Evolutionary conservation across 2,888 invertebrate species (phyloP).

Genomic region (Melieria crassipennis): DNA sequence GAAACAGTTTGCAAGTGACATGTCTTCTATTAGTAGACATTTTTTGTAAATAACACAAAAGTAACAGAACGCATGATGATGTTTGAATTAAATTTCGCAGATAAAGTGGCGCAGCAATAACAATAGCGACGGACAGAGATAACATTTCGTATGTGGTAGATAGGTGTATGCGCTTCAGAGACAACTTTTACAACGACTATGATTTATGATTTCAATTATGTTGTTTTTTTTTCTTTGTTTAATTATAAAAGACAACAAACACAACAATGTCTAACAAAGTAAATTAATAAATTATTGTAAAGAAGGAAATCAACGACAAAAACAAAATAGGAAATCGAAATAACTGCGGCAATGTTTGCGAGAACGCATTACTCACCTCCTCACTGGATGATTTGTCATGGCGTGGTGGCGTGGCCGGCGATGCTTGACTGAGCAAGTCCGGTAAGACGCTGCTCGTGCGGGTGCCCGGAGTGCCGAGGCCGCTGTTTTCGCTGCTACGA

Average conservation of each 20-base stretch:
- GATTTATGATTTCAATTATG: no score
- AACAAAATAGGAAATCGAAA: conserved; percentile 21
- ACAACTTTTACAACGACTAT: no score
- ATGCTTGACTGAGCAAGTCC: conserved; percentile 91
- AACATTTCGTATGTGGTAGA: no score
- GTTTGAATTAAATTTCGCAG: no score
- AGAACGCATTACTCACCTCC: conserved; percentile 76
- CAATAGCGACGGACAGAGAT: no score
- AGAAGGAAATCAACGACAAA: conserved; percentile 1
- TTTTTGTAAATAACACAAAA: no score
- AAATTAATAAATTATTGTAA: conserved; percentile 9
- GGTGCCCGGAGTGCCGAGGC: conserved; percentile 73
- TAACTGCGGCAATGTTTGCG: background rate
- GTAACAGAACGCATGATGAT: no score
- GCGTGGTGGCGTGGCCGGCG: conserved; percentile 85
- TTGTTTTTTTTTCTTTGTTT: no score
- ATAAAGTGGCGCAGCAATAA: no score
- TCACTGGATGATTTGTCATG: conserved; percentile 95
- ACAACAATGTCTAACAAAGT: conserved; percentile 22
- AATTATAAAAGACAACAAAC: conserved; percentile 15
- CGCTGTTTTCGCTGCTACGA: conserved; percentile 65
- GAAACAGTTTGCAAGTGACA: no score
- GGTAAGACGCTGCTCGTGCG: conserved; percentile 94
- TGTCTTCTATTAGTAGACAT: no score
- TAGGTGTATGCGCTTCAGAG: no score